phyloP scores from a whole-genome alignment of 2,113 vertebrate genomes.

The Aramus guarauna region DNA sequence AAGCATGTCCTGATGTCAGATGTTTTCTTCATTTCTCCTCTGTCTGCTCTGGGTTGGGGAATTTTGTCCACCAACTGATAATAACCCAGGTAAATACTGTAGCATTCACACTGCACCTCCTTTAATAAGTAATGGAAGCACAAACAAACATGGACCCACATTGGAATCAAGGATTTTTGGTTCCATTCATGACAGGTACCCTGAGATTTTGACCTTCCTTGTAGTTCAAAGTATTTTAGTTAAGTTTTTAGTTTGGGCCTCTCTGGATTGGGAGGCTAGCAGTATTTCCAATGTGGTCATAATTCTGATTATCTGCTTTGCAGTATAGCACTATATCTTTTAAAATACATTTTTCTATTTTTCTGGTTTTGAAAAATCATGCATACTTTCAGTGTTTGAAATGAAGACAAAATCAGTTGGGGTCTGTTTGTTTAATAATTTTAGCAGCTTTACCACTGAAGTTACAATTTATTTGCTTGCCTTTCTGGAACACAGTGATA shows the following conservation, averaged over 20 bases:
- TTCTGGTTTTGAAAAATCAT: neutral
- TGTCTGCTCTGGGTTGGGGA: neutral
- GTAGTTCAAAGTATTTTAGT: neutral
- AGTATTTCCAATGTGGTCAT: neutral
- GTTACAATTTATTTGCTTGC: neutral
- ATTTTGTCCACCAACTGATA: neutral
- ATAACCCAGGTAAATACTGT: neutral
- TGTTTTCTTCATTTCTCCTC: neutral
- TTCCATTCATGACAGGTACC: neutral
- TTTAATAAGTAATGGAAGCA: neutral
- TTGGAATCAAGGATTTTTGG: neutral
- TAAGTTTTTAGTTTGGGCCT: neutral
- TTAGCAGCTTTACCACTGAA: neutral
- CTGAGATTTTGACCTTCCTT: neutral
- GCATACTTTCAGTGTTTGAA: neutral
- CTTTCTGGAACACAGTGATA: neutral
- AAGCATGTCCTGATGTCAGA: neutral
- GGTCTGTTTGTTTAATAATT: conserved; percentile 4
- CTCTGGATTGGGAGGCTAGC: neutral
- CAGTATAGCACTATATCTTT: neutral
- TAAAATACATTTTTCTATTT: neutral
- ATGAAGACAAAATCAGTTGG: neutral
- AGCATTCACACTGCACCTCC: neutral
- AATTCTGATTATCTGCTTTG: neutral
- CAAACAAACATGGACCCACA: neutral